These are phyloP conservation scores for Harpagoxenus sublaevis DNA, from an alignment of 2,888 invertebrate species.

Conservation along the genomic window DNA sequence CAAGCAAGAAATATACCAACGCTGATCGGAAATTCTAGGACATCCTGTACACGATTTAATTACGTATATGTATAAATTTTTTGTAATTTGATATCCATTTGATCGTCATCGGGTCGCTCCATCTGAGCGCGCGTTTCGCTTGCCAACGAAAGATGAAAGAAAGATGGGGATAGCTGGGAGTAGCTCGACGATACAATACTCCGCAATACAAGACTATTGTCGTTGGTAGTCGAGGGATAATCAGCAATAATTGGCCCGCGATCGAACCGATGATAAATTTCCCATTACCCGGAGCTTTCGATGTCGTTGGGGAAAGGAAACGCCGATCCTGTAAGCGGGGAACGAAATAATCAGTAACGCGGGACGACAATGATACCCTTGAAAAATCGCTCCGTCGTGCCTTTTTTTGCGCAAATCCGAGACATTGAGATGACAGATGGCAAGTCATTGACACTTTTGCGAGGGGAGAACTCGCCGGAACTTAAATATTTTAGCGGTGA, in stretches of 20 bases:
- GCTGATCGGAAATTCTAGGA: not conserved
- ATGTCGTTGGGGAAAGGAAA: conserved; percentile 57
- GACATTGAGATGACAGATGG: conserved; percentile 42
- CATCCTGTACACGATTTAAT: not conserved
- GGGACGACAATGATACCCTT: conserved; percentile 62
- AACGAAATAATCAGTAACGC: conserved; percentile 72
- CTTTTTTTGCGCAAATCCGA: conserved; percentile 21
- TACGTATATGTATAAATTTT: not conserved
- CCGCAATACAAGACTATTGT: conserved; percentile 37
- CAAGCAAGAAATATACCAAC: not conserved
- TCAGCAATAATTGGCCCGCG: conserved; percentile 73
- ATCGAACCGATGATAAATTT: conserved; percentile 77
- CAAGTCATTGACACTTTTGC: not conserved
- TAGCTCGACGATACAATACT: not conserved
- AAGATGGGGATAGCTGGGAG: not conserved
- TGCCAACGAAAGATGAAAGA: not conserved
- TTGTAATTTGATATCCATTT: not conserved
- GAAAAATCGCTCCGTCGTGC: conserved; percentile 68
- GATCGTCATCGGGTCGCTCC: not conserved
- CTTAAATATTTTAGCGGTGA: not conserved
- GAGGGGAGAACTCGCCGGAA: not conserved
- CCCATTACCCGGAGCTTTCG: conserved; percentile 70
- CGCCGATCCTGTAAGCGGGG: conserved; percentile 62
- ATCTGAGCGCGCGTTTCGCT: not conserved
- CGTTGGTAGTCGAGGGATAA: conserved; percentile 57